These are phyloP conservation scores for Laticauda colubrina DNA, from an alignment of 2,113 vertebrate genomes.

Conservation along the genomic window DNA sequence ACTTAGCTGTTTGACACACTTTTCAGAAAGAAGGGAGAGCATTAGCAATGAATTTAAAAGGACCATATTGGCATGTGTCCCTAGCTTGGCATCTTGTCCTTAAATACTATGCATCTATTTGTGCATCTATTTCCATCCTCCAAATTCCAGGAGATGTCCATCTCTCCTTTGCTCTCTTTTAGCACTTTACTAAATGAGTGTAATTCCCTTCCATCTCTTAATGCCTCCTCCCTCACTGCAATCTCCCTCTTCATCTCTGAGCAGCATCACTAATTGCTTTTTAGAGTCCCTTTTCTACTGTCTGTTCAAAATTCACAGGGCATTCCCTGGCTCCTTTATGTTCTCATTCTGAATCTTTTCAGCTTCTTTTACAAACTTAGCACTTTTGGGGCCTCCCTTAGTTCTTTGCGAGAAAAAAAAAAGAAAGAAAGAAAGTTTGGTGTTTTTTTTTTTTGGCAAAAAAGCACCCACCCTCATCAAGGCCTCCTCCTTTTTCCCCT, in stretches of 20 bases:
- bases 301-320: slow-evolving; percentile 81
- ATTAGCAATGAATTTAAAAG: slow-evolving; percentile 18
- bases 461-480: slow-evolving; percentile 54
- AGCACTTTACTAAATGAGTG: slow-evolving; percentile 57
- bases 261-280: slow-evolving; percentile 83
- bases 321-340: slow-evolving; percentile 74
- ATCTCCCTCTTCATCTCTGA: slow-evolving; percentile 71
- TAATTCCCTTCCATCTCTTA: slow-evolving; percentile 50
- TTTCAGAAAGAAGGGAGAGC: slow-evolving; percentile 30
- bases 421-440: slow-evolving; percentile 57
- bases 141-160: slow-evolving; percentile 32
- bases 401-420: slow-evolving; percentile 56
- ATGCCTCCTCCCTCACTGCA: slow-evolving; percentile 51
- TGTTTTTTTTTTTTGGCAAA: slow-evolving; percentile 64
- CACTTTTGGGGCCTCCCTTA: slow-evolving; percentile 69
- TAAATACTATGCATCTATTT: slow-evolving; percentile 37
- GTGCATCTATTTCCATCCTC: slow-evolving; percentile 34
- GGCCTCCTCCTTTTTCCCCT: slow-evolving; percentile 38
- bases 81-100: not conserved
- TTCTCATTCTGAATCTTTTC: slow-evolving; percentile 77
- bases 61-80: slow-evolving; percentile 33
- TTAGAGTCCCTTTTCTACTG: slow-evolving; percentile 74
- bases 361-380: slow-evolving; percentile 74
- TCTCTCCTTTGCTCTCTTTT: slow-evolving; percentile 3
- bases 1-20: not conserved